A percentile compares a stretch with the other conserved stretches of the same genome.
These are phyloP conservation scores for Leptinotarsa rubiginosa DNA, from an alignment of 2,888 invertebrate genomes.

Conservation along the genomic window DNA sequence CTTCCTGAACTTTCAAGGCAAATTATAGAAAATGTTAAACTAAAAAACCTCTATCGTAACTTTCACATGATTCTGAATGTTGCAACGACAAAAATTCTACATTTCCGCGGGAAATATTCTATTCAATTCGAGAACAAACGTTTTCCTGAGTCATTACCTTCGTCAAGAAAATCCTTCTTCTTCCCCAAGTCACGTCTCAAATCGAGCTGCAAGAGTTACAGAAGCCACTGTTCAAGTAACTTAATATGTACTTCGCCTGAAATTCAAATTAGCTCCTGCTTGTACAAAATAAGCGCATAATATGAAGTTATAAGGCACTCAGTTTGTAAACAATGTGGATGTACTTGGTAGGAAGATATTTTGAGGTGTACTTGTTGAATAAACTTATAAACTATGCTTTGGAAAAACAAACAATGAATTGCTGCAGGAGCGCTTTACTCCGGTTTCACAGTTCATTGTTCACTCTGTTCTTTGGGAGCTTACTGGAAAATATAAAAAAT, in stretches of 20 bases:
- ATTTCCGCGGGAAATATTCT: not conserved
- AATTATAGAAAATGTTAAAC: no score
- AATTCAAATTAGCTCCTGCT: conserved; percentile 18
- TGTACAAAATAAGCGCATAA: conserved; percentile 21
- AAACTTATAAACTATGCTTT: conserved; percentile 10
- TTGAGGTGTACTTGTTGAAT: conserved; percentile 21
- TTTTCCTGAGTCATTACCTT: not conserved
- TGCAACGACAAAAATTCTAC: no score
- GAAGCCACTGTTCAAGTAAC: conserved; percentile 6
- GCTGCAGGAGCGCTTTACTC: not conserved
- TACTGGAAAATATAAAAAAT: not conserved
- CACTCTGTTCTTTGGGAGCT: not conserved
- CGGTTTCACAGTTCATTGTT: not conserved
- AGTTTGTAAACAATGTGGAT: conserved; percentile 25
- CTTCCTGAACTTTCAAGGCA: no score
- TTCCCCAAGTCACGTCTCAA: not conserved
- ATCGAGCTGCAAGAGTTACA: conserved; percentile 3
- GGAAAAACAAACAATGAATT: conserved; percentile 23
- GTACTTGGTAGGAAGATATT: conserved; percentile 1
- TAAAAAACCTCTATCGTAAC: no score
- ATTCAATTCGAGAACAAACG: not conserved
- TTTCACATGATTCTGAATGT: no score
- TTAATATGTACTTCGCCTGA: conserved; percentile 20
- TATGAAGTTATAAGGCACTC: conserved; percentile 11
- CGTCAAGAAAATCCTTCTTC: conserved; percentile 2